These are phyloP conservation scores for Cariama cristata DNA, from an alignment of 2,113 vertebrate species.

Conservation along the genomic window DNA sequence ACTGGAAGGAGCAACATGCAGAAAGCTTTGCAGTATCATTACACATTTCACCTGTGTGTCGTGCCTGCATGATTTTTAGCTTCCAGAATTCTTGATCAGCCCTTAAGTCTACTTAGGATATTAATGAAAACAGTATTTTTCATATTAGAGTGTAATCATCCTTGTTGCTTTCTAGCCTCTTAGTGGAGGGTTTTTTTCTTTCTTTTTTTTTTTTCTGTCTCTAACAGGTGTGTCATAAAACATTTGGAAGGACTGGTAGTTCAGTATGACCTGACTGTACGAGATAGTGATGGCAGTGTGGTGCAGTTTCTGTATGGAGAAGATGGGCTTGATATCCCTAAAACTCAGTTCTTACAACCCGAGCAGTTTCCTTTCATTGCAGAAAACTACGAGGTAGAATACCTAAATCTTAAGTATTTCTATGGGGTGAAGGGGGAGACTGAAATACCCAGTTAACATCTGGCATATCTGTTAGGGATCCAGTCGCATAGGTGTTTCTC, in stretches of 20 bases:
- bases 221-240: conserved; percentile 87
- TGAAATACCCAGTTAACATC: not conserved
- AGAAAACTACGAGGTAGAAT: conserved; percentile 90
- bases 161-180: not conserved
- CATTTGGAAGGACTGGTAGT: conserved; percentile 96
- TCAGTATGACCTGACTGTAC: conserved; percentile 94
- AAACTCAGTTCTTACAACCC: conserved; percentile 91
- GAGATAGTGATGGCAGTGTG: conserved; percentile 95
- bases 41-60: not conserved
- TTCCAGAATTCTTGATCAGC: not conserved
- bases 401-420: not conserved
- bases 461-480: not conserved
- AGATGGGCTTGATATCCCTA: conserved; percentile 94
- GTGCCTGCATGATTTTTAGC: not conserved
- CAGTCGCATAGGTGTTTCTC: not conserved
- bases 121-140: not conserved
- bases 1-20: not conserved
- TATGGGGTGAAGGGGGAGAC: not conserved
- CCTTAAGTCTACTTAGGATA: not conserved
- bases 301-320: conserved; percentile 98
- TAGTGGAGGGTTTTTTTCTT: not conserved
- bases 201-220: not conserved
- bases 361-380: conserved; percentile 92
- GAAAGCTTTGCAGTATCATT: not conserved
- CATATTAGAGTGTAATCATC: not conserved